phyloP scores from a whole-genome alignment of 2,797 vertebrate species.

The Alouatta caraya region DNA sequence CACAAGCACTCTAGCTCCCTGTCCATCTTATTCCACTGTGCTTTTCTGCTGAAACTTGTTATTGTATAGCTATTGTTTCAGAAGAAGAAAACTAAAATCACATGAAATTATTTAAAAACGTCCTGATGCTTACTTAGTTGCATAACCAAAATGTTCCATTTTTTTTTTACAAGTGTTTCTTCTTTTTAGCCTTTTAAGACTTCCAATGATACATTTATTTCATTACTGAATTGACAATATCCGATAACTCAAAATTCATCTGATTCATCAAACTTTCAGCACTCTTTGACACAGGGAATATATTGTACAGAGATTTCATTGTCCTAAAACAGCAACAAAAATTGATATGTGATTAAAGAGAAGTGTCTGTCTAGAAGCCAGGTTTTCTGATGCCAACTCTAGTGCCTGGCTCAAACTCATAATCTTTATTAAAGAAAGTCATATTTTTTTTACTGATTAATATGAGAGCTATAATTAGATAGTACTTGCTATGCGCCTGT shows the following conservation, averaged over 20 bases:
- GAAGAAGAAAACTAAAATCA: constrained; percentile 50
- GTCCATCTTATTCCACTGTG: neutral
- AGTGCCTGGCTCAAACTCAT: neutral
- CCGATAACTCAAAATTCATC: constrained; percentile 43
- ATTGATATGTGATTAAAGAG: constrained; percentile 60
- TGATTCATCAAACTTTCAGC: constrained; percentile 70
- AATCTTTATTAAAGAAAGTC: constrained; percentile 15
- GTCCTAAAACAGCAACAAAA: constrained; percentile 40
- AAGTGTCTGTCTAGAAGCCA: constrained; percentile 50
- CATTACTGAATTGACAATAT: constrained; percentile 66
- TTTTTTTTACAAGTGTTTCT: constrained; percentile 56
- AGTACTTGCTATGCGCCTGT: neutral
- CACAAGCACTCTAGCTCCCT: too few relatives aligned
- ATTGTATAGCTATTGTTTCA: constrained; percentile 26
- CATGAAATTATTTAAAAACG: constrained; percentile 52
- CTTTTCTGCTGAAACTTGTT: neutral
- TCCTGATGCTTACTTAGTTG: constrained; percentile 48
- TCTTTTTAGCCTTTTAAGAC: constrained; percentile 50
- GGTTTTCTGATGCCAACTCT: constrained; percentile 43
- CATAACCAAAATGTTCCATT: constrained; percentile 56
- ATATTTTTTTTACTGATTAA: neutral
- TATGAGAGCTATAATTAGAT: constrained; percentile 24
- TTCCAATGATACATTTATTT: constrained; percentile 63
- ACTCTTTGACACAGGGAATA: constrained; percentile 55
- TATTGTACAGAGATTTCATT: constrained; percentile 51